Evolutionary conservation across 2,113 vertebrate genomes (phyloP), one percentile per base, ranked within the genome.

Genomic region (Cephalophus harveyi): DNA sequence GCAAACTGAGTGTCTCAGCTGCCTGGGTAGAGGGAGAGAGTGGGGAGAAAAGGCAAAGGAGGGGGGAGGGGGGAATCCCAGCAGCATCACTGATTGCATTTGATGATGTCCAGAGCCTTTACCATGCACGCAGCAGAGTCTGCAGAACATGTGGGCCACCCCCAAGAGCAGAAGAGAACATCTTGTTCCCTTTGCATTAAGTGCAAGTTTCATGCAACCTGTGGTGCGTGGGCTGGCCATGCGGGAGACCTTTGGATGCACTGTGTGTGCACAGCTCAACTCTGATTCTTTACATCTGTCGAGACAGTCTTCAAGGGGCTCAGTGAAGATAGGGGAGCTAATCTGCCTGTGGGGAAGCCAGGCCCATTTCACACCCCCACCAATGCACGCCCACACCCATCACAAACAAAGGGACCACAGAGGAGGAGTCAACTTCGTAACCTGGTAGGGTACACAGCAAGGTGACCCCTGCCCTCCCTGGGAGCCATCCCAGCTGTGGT

Each of bases 111-210:
- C 9, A 9, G 7, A 43, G 64, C 10, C 2, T n/a, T 81, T n/a
- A 12, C 36, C 13, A 5, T 5, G 13, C 16, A 40, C 50, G 86
- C 54, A 4, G 59, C 9, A 25, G 46, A 78, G 64, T 10, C 9
- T 21, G 46, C 2, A 2, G 86, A 59, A 21, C 10, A 4, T 0
- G 3, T 0, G 16, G 46, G 21, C 6, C 9, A 1, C 36, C 46
- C 43, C 48, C 2, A 23, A 50, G 48, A 57, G 21, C 23, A 17
- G 40, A 9, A 5, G 33, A 19, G 21, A 79, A 13, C 33, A 1
- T 13, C 82, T 15, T 13, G 2, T 19, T 27, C 59, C 46, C 59
- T 85, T 30, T 15, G 7, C 19, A 2, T 40, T 33, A 60, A 48
- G 33, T 5, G 5, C 17, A 14, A 81, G 19, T 43, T 60, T 57